Evolutionary conservation across 2,797 vertebrate genomes (phyloP), one percentile per base, ranked within the genome.

Genomic region (Peromyscus nudipes): DNA sequence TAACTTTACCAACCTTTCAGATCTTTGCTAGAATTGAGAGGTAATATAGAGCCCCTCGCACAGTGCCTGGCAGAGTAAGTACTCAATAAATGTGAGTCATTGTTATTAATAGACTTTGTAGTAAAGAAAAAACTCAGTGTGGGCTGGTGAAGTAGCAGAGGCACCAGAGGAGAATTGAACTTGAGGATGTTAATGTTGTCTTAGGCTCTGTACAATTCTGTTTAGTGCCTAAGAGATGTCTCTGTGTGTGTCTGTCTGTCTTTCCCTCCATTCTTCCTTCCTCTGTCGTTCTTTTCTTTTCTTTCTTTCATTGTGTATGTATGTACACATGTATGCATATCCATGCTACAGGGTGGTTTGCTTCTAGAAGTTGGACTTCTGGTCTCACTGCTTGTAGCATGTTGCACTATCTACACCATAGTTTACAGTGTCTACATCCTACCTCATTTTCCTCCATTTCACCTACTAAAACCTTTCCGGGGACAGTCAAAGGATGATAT

Each of bases 31-130:
- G 37, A 69, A 88, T 93, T 94, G 94, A 96, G 55, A 95, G 69
- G 73, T 96, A 95, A 95, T 91, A 19, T 96, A 97, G 97, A 97
- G 93, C 96, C 76, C 95, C 95, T 98, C 40, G 0, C 57, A 96
- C 92, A 97, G 98, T 98, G 96, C 98, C 97, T 97, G 91, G 98
- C 98, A 97, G 97, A 97, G 97, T 96, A 96, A 97, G 94, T 96
- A 97, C 96, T 98, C 96, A 97, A 98, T 98, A 97, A 98, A 98
- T 97, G 95, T 91, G 62, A 97, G 67, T 71, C 79, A 29, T 97
- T 97, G 71, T 97, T 97, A 91, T 95, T 97, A 96, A 95, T 77
- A 97, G 85, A 92, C 57, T 93, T 97, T 93, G 43, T 79, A 96
- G 88, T 69, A 93, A 97, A 97, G 92, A 93, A 49, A 97, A 92